Conservation (phyloP, 2,113 vertebrate genomes). For the Pavo muticus region DNA sequence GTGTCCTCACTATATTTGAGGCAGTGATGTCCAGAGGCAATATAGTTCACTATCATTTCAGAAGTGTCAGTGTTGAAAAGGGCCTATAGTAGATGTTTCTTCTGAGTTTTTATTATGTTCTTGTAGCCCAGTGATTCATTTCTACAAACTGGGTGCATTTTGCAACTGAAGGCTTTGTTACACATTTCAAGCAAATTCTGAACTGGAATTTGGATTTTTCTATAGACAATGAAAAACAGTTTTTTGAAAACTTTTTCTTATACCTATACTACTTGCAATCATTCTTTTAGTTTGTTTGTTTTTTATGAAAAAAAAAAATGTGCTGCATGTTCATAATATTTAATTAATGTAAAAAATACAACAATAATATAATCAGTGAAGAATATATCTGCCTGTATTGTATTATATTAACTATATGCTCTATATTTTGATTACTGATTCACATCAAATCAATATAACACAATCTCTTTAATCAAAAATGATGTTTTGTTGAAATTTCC, state of each 20-base stretch:
- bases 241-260: constrained; percentile 27
- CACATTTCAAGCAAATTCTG: constrained; percentile 23
- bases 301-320: too few species aligned
- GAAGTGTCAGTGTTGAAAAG: constrained; percentile 27
- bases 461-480: neutral
- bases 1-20: neutral
- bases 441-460: neutral
- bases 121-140: constrained; percentile 13
- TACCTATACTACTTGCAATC: neutral
- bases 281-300: neutral
- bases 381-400: neutral
- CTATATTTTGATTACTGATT: constrained; percentile 8
- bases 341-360: neutral
- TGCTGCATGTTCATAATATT: neutral
- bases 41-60: constrained; percentile 1
- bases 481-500: neutral
- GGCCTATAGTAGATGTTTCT: neutral
- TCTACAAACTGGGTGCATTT: neutral
- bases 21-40: neutral
- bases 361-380: neutral
- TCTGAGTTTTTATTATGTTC: constrained; percentile 32
- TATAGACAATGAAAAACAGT: neutral
- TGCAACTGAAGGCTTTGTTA: constrained; percentile 32
- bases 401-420: neutral
- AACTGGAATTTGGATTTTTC: constrained; percentile 27